phyloP scores from a whole-genome alignment of 2,797 vertebrate species.

The Miichthys miiuy region DNA sequence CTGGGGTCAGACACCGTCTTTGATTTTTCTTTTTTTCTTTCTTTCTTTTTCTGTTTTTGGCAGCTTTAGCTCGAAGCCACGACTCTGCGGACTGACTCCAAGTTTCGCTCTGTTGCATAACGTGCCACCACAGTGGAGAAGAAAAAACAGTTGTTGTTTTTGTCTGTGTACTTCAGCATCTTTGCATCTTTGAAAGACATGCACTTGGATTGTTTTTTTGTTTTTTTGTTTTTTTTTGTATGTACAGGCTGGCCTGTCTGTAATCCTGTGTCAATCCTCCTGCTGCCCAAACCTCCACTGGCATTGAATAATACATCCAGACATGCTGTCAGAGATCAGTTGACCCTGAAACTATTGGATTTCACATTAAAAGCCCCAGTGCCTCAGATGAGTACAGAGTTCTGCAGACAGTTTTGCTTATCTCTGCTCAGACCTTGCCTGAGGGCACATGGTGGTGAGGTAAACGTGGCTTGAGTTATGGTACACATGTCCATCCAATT shows the following conservation, averaged over 20 bases:
- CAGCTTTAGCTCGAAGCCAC: slow-evolving; percentile 19
- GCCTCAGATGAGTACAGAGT: slow-evolving; percentile 62
- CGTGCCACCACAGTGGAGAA: slow-evolving; percentile 41
- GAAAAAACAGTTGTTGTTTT: slow-evolving; percentile 54
- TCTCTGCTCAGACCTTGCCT: slow-evolving; percentile 81
- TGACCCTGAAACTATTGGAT: slow-evolving; percentile 84
- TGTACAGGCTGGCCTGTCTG: slow-evolving; percentile 41
- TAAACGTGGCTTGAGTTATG: slow-evolving; percentile 70
- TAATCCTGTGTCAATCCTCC: slow-evolving; percentile 59
- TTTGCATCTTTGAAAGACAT: slow-evolving; percentile 61
- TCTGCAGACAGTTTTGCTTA: slow-evolving; percentile 76
- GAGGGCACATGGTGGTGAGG: slow-evolving; percentile 62
- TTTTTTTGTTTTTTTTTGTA: slow-evolving; percentile 17
- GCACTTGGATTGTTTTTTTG: slow-evolving; percentile 33
- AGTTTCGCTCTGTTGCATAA: slow-evolving; percentile 77
- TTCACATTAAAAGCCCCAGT: slow-evolving; percentile 76
- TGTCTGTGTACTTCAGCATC: slow-evolving; percentile 45
- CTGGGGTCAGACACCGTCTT: slow-evolving; percentile 51
- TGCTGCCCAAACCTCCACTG: slow-evolving; percentile 55
- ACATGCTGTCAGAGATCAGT: slow-evolving; percentile 79
- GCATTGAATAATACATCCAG: slow-evolving; percentile 80
- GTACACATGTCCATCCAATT: slow-evolving; percentile 78
- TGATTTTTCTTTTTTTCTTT: slow-evolving; percentile 11
- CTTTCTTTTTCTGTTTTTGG: background rate
- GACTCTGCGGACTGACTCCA: slow-evolving; percentile 43